Conservation (phyloP, 2,888 invertebrate genomes). For the Acrobeloides nanus region DNA sequence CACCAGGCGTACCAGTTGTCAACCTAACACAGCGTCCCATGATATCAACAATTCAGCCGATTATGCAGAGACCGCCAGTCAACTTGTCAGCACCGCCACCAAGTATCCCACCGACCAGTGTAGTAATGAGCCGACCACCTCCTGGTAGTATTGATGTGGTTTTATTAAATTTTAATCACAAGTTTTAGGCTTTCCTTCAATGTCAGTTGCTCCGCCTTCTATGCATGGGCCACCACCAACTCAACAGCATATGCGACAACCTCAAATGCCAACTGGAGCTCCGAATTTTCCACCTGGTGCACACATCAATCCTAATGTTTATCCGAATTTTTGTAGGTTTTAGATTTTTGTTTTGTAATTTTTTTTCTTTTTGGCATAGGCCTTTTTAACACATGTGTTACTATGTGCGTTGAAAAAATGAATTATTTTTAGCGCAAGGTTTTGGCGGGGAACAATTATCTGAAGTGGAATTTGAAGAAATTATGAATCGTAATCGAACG, state of each 20-base stretch:
- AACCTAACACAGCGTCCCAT: not conserved
- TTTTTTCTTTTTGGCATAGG: not conserved
- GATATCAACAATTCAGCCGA: constrained; percentile 8
- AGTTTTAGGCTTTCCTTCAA: too few species aligned
- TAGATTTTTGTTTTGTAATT: not conserved
- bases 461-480: constrained; percentile 95
- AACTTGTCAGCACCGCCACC: constrained; percentile 10
- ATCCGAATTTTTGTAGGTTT: constrained; percentile 26
- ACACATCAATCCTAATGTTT: constrained; percentile 39
- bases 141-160: constrained; percentile 24
- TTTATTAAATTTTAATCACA: too few species aligned
- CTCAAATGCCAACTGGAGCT: constrained; percentile 31
- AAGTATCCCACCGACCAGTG: constrained; percentile 1
- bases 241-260: constrained; percentile 4
- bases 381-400: too few species aligned
- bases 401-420: too few species aligned
- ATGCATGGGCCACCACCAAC: not conserved
- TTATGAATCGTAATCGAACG: constrained; percentile 90
- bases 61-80: constrained; percentile 6
- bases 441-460: constrained; percentile 41
- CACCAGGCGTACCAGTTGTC: constrained; percentile 14
- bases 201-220: too few species aligned
- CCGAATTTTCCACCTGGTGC: constrained; percentile 32
- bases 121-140: too few species aligned
- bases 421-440: constrained; percentile 9